phyloP scores from a whole-genome alignment of 2,797 vertebrate species.

The Sciurus carolinensis region DNA sequence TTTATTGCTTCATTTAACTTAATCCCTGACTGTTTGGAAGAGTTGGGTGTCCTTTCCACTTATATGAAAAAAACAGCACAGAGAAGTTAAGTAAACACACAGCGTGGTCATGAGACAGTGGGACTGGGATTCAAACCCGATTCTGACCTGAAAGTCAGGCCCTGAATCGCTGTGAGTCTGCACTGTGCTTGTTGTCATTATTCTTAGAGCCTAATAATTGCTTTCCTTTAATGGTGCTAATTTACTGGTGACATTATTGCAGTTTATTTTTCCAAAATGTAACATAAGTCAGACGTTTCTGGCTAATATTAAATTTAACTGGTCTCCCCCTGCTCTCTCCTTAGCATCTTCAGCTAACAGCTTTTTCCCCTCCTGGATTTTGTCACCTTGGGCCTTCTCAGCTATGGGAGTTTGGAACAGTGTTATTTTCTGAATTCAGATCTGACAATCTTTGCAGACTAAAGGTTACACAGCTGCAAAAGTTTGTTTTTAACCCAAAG shows the following conservation, averaged over 20 bases:
- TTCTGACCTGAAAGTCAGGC: neutral
- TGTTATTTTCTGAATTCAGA: slow-evolving; percentile 80
- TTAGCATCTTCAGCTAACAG: slow-evolving; percentile 1
- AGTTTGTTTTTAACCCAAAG: slow-evolving; percentile 82
- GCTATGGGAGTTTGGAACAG: slow-evolving; percentile 59
- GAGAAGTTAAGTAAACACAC: neutral
- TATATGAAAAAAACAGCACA: neutral
- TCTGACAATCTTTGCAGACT: slow-evolving; percentile 79
- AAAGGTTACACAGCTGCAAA: slow-evolving; percentile 76
- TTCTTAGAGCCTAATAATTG: neutral
- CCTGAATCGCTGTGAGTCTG: neutral
- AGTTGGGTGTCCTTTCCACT: neutral
- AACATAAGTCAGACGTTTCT: slow-evolving; percentile 22
- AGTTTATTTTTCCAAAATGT: slow-evolving; percentile 65
- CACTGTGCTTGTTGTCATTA: fast-evolving
- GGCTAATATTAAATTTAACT: neutral
- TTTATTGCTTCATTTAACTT: neutral
- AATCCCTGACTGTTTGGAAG: neutral
- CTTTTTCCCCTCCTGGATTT: slow-evolving; percentile 48
- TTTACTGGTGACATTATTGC: slow-evolving; percentile 59
- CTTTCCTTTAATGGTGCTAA: slow-evolving; percentile 50
- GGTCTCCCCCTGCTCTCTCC: neutral
- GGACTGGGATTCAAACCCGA: neutral
- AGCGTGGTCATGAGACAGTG: fast-evolving
- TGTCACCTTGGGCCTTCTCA: slow-evolving; percentile 70